Base-by-base conservation (phyloP, 1,140 invertebrate species). In the Orussus abietinus region DNA sequence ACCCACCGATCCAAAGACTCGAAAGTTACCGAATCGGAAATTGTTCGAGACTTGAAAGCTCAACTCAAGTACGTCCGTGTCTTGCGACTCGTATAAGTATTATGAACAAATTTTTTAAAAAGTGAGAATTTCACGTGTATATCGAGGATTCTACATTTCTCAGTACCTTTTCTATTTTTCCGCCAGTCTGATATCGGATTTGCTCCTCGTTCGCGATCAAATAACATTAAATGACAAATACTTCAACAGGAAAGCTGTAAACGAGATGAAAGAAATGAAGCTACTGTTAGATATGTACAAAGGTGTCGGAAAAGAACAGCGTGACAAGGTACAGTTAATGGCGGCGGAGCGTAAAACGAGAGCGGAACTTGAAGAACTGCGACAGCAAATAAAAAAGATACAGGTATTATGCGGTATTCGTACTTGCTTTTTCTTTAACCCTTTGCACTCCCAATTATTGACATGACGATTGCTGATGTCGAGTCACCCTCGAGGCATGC, bases 301-400 rank as follows among this genome's bases (percentile, higher is more conserved):
- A 77, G 88, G 90, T 26, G 90, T 92, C 12, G 89, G 91, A 29
- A 97, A 97, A 74, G 95, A 98, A 61, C 90, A 93, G 64, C 75
- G 94, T 13, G 94, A 98, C 61, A 96, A 96, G 75, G 92, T 93
- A 30, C 91, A 95, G 74, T 74, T 97, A 33, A 96, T 97, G 92
- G 90, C 92, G 6, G 85, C 88, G 2, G 94, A 97, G 72, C 87
- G 94, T 57, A 95, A 96, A 72, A 81, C 88, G 0, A 69, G 89
- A 26, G 82, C 85, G 13, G 94, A 97, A 66, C 74, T 94, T 2
- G 94, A 97, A 47, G 93, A 98, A 46, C 75, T 95, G 31, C 80
- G 86, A 5, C 82, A 86, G 50, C 86, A 88, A 55, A 72, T 90
- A 2, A 90, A 90, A 64, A 90, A 90, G 66, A 79, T 88, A 48